These are phyloP conservation scores for Beris chalybata DNA, from an alignment of 2,888 invertebrate species.

Conservation along the genomic window DNA sequence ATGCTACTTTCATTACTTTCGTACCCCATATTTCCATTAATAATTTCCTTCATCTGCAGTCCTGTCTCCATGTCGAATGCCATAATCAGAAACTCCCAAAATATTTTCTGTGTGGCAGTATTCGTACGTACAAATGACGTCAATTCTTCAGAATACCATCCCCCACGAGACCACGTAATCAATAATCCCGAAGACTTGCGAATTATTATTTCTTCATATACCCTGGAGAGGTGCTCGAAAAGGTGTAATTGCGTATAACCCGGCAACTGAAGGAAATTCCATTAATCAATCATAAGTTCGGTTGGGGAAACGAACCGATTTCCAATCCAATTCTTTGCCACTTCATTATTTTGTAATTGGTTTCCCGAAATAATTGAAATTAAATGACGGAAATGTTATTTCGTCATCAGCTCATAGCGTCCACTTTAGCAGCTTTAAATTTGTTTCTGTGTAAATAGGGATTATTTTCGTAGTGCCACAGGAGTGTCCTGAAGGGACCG, in stretches of 20 bases:
- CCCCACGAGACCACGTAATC: conserved; percentile 23
- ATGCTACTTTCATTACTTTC: too few relatives aligned
- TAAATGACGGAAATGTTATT: conserved; percentile 11
- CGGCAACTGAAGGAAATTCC: conserved; percentile 16
- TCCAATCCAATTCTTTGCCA: conserved; percentile 22
- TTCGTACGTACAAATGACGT: conserved; percentile 10
- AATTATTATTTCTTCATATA: conserved; percentile 18
- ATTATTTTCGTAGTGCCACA: too few relatives aligned
- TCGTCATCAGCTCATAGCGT: not conserved
- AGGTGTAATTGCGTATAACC: conserved; percentile 22
- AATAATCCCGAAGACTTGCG: conserved; percentile 26
- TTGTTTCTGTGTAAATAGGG: too few relatives aligned
- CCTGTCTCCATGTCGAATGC: not conserved
- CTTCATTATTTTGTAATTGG: conserved; percentile 29
- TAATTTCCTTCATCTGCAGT: too few relatives aligned
- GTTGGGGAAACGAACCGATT: conserved; percentile 3
- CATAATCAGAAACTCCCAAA: not conserved
- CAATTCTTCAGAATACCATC: conserved; percentile 14
- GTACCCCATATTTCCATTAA: too few relatives aligned
- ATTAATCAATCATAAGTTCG: conserved; percentile 28
- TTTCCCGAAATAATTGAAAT: conserved; percentile 19
- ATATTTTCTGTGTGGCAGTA: not conserved
- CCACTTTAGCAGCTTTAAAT: too few relatives aligned
- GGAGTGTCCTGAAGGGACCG: too few relatives aligned
- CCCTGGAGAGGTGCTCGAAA: conserved; percentile 18